Evolutionary conservation across 2,888 invertebrate genomes (phyloP), one percentile per base, ranked within the genome.

Genomic region (Carterocephalus palaemon): DNA sequence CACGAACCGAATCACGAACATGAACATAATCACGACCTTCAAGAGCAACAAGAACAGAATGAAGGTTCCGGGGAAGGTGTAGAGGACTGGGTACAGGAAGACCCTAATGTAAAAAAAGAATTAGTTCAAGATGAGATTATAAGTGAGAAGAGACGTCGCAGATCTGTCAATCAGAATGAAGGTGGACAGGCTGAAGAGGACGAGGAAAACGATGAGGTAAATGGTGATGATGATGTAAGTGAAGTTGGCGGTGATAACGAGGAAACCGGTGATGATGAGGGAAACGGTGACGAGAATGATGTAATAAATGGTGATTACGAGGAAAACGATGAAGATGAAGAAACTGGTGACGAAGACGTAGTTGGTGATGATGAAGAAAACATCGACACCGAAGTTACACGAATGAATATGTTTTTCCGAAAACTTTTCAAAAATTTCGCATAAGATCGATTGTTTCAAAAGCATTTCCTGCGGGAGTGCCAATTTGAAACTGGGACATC

Each of bases 391-490:
- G 46, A 52, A 10, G 57, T 54, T 4, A 53, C 54, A 22, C 42
- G 52, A 1, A 51, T 54, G 45, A 53, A 53, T 37, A 59, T 48
- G 13, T 67, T 78, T 47, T 73, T 76, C 52, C 67, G 56, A 43
- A 64, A 62, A 46, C 52, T 80, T 20, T 63, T 72, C 32, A 67
- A 65, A 55, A 53, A 62, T 47, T 61, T 65, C 24, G 64, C 63
- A 46, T 79, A 59, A 50, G 52, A 46, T 48, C 48, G 52, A 46
- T 31, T 32, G 47, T 54, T 70, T 70, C 65, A 58, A 64, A 67
- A 54, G 65, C 67, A 70, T 52, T 63, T 69, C 66, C 54, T 5
- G 17, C n/a, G 33, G 63, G 59, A 76, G 72, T 67, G 70, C 60
- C 51, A 28, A 32, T 53, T 68, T 69, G 70, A 72, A 64, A 64